These are phyloP conservation scores for Lithobates pipiens DNA, from an alignment of 2,797 vertebrate genomes.

Conservation along the genomic window DNA sequence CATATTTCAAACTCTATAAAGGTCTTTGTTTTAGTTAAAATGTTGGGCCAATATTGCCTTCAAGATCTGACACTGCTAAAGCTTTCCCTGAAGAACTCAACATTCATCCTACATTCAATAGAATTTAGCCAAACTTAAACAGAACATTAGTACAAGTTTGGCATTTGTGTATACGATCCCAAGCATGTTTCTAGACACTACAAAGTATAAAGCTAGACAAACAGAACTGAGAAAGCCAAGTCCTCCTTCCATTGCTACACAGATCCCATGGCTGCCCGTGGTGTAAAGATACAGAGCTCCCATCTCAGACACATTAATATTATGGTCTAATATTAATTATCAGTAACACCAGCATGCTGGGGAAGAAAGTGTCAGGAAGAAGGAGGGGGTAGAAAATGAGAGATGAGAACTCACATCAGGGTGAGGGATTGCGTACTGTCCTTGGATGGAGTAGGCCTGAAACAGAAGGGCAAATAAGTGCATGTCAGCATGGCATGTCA, in stretches of 20 bases:
- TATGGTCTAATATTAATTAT: slow-evolving; percentile 90
- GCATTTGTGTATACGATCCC: not conserved
- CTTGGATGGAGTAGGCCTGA: slow-evolving; percentile 99
- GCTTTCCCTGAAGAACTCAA: no score
- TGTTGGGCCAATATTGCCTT: no score
- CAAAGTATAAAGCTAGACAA: not conserved
- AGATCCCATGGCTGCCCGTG: slow-evolving; percentile 43
- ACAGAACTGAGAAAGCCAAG: not conserved
- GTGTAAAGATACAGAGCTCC: slow-evolving; percentile 55
- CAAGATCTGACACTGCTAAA: no score
- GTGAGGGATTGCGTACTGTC: slow-evolving; percentile 99
- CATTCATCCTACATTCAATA: not conserved
- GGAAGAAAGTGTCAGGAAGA: slow-evolving; percentile 64
- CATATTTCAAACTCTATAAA: no score
- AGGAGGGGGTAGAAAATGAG: slow-evolving; percentile 66
- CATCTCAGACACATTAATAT: slow-evolving; percentile 79
- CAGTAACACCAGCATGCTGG: slow-evolving; percentile 80
- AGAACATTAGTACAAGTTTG: not conserved
- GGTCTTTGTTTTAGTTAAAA: no score
- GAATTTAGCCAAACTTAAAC: not conserved
- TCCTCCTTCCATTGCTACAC: slow-evolving; percentile 47
- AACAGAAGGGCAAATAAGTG: slow-evolving; percentile 65
- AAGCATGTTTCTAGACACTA: not conserved
- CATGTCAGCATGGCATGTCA: slow-evolving; percentile 32
- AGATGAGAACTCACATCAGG: slow-evolving; percentile 94